Base-by-base conservation (phyloP, 1,140 invertebrate genomes). In the Diuraphis noxia region DNA sequence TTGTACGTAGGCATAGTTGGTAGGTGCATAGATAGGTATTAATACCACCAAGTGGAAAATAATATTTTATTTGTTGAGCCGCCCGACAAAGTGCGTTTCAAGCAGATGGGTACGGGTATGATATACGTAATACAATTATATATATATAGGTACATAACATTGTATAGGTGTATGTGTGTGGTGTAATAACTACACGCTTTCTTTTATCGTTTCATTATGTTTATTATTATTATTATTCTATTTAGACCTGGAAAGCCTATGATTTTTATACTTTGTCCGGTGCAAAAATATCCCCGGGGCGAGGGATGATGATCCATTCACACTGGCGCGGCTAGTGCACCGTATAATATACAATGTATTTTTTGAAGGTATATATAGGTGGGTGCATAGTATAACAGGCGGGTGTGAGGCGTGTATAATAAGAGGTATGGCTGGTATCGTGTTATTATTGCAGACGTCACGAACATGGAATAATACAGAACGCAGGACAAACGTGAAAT, bases 391-490 rank as follows among this genome's bases (percentile, higher is more conserved):
- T n/a, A 5, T 72, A 72, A n/a, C 30, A 72, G 56, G 13, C 56
- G 56, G 56, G 56, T 72, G 56, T 17, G 56, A 72, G 56, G 30
- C 30, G 56, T 72, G 30, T n/a, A 17, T 72, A 72, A 72, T 72
- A 72, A n/a, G n/a, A n/a, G n/a, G 30, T n/a, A 72, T n/a, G 56
- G 10, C 30, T 72, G 56, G 19, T 86, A 86, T 49, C 84, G 84
- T 86, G 84, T 86, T 86, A 86, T 86, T 86, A 86, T 86, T 86
- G 41, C 21, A 21, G 84, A 86, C 84, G 84, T 86, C 84, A 86
- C 84, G 84, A 86, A 86, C 40, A 43, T 86, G 43, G 4, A 86
- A 49, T 40, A 84, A 52, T 36, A 86, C 56, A 52, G 7, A 36
- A 49, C 84, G 43, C 36, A 86, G 43, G 84, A 86, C 84, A 49